Evolutionary conservation across 2,797 vertebrate genomes (phyloP), one percentile per base, ranked within the genome.

Genomic region (Karalla daura): DNA sequence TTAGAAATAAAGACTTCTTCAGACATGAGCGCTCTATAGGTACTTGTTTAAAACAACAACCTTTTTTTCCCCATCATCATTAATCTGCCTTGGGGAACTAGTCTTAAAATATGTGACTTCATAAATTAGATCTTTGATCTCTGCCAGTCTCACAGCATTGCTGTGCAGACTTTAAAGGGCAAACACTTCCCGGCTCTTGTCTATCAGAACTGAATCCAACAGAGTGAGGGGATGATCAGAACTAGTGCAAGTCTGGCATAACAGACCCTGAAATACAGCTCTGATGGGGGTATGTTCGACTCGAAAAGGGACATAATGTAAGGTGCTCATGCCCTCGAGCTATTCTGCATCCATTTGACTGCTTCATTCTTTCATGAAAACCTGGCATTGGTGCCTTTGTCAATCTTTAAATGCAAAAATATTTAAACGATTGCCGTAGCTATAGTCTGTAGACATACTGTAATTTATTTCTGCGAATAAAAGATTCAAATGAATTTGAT

Each of bases 91-190:
- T 65, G 44, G 27, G 56, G 44, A 69, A 44, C 21, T 28, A 9
- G 24, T 47, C 24, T 74, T 51, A 63, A 61, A 65, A 64, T 76
- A 74, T 66, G 54, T 49, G 52, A 28, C 64, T 83, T 73, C 60
- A 72, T 64, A 33, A 70, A 75, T 74, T 49, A 28, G 18, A 63
- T 54, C 58, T 79, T 68, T 74, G 58, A 82, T 80, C 44, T 67
- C 18, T 70, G 35, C 33, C 49, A 33, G 41, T 75, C 76, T 30
- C 56, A 46, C 47, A 17, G 50, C 64, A 39, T 73, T 66, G 39
- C 70, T 67, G 44, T 70, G 49, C 70, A 54, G 66, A 81, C 47
- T 77, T 72, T 68, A 65, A 81, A 79, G 43, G 50, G 52, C 49
- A 41, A 74, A 63, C 60, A 60, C 59, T 43, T 13, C 56, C 62